These are phyloP conservation scores for Lineus longissimus DNA, from an alignment of 1,140 invertebrate genomes.

Conservation along the genomic window DNA sequence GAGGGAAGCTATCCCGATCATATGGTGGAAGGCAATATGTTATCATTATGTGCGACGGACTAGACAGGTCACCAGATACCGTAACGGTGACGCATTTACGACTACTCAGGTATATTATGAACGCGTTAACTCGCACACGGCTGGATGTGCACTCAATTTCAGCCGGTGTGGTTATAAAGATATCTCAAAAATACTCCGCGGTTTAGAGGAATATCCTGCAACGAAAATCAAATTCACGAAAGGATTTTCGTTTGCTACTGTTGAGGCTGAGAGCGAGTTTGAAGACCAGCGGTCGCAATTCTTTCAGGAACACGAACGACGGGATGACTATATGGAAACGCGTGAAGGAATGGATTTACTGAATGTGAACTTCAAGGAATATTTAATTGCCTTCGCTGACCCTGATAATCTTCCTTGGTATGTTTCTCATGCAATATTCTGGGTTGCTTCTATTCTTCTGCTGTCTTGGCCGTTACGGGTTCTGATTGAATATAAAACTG, in stretches of 20 bases:
- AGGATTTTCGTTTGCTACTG: constrained; percentile 77
- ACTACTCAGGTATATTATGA: constrained; percentile 82
- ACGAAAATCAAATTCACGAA: constrained; percentile 72
- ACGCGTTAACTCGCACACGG: constrained; percentile 74
- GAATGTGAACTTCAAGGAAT: constrained; percentile 65
- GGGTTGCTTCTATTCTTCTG: constrained; percentile 70
- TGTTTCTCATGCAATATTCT: constrained; percentile 62
- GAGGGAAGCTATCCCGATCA: constrained; percentile 69
- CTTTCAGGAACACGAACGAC: constrained; percentile 73
- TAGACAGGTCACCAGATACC: constrained; percentile 65
- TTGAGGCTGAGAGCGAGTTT: constrained; percentile 75
- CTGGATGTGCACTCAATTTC: constrained; percentile 74
- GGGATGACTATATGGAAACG: constrained; percentile 87
- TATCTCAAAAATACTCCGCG: constrained; percentile 69
- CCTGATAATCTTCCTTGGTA: constrained; percentile 65
- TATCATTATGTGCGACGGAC: constrained; percentile 81
- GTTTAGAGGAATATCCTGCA: constrained; percentile 67
- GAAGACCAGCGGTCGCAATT: constrained; percentile 79
- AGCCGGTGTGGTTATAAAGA: constrained; percentile 75
- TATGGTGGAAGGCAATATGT: constrained; percentile 86
- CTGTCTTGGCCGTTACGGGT: constrained; percentile 81
- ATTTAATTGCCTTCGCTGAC: constrained; percentile 66
- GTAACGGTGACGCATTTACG: constrained; percentile 78
- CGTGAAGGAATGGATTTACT: constrained; percentile 77
- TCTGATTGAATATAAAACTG: constrained; percentile 79